Conservation (phyloP, 2,888 invertebrate genomes). For the Dasypogon diadema region DNA sequence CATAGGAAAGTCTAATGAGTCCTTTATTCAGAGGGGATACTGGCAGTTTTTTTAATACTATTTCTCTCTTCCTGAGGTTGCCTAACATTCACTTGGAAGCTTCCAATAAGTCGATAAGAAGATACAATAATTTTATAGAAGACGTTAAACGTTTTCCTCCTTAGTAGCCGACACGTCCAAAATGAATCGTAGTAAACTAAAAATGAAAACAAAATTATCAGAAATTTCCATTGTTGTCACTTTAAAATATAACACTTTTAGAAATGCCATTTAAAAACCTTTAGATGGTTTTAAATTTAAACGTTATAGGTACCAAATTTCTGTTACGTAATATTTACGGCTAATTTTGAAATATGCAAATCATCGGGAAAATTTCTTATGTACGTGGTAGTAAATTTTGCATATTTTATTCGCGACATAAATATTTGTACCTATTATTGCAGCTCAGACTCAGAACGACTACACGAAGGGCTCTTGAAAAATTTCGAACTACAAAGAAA, state of each 20-base stretch:
- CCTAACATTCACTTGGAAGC: too few species aligned
- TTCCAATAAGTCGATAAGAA: too few species aligned
- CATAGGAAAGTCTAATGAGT: too few species aligned
- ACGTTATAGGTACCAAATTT: background rate
- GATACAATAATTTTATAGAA: too few species aligned
- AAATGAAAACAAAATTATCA: background rate
- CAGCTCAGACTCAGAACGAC: background rate
- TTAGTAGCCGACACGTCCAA: too few species aligned
- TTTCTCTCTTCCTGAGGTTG: too few species aligned
- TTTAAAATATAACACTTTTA: background rate
- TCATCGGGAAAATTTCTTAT: conserved; percentile 5
- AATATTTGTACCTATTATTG: background rate
- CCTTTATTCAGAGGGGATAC: too few species aligned
- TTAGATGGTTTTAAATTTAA: background rate
- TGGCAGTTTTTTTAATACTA: too few species aligned
- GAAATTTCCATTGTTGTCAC: background rate
- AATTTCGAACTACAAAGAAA: background rate
- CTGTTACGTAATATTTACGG: background rate
- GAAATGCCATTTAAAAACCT: background rate
- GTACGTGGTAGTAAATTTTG: background rate
- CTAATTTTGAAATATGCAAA: conserved; percentile 10
- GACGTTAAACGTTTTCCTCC: too few species aligned
- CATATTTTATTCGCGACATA: background rate
- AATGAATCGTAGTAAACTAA: background rate
- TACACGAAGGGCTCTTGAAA: background rate